Evolutionary conservation across 2,797 vertebrate genomes (phyloP), one percentile per base, ranked within the genome.

Genomic region (Malurus leucopterus): DNA sequence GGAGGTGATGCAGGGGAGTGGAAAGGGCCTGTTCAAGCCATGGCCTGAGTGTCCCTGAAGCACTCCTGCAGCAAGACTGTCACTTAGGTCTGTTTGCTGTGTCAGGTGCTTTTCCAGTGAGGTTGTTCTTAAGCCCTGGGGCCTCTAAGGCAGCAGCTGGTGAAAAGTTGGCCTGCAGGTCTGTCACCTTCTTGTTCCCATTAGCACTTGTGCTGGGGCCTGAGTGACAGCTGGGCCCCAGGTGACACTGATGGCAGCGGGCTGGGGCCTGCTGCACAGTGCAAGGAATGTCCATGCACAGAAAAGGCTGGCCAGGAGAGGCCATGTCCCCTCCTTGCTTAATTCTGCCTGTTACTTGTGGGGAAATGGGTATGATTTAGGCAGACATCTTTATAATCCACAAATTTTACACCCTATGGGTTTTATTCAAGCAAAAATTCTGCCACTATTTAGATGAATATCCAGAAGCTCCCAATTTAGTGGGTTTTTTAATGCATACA

Each of bases 401-500:
- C 41, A 7, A 46, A 41, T 54, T 82, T 69, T 51, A 58, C 19
- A 72, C 38, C 27, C 47, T 36, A 7, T 8, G 29, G 47, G 21
- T 24, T 79, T 70, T 79, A 51, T 49, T 86, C 5, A 53, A 80
- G 62, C 11, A 64, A 58, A 77, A 84, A 36, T 49, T 79, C 49
- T 73, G 34, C 40, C 46, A 38, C 3, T 78, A 51, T 32, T 49
- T 59, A 38, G 21, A 38, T n/a, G 63, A 64, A n/a, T 27, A 74
- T 3, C 38, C 21, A 61, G 50, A 61, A 84, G 47, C 20, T 86
- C 17, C 17, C 20, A 14, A 9, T 53, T 18, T 51, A n/a, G 23
- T 55, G 4, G 3, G 8, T 43, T 75, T 68, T 74, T 24, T 20
- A 68, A 34, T 49, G 8, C 8, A 2, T 26, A 22, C 0, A 0